Percentiles rank a stretch among this genome's conserved stretches.
Conservation (phyloP, 2,797 vertebrate species). For the Monodelphis domestica region DNA sequence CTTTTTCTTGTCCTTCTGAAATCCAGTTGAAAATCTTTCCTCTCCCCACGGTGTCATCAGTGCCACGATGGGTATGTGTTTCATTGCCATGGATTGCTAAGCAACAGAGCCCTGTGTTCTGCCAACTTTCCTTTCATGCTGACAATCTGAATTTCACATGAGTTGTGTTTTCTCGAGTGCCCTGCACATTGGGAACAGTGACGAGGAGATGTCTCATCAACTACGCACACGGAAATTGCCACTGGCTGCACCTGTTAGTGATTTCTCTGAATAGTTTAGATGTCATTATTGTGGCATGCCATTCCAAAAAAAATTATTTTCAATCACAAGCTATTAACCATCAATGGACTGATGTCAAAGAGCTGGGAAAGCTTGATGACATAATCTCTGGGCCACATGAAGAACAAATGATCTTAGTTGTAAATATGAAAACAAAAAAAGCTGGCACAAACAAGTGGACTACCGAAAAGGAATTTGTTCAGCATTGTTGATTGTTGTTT, state of each 20-base stretch:
- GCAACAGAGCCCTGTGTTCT: conserved; percentile 83
- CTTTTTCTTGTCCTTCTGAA: conserved; percentile 26
- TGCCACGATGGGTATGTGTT: conserved; percentile 55
- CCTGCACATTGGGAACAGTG: conserved; percentile 73
- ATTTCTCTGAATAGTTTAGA: conserved; percentile 69
- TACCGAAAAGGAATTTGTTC: background rate
- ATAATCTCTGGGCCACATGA: background rate
- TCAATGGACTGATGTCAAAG: conserved; percentile 63
- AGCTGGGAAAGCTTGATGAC: conserved; percentile 36
- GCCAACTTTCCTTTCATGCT: conserved; percentile 82
- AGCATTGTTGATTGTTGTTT: background rate
- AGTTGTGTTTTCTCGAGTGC: conserved; percentile 80
- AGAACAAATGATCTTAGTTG: conserved; percentile 42
- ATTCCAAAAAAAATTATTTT: conserved; percentile 75
- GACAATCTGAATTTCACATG: conserved; percentile 83
- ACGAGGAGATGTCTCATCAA: conserved; percentile 72
- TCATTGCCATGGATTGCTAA: conserved; percentile 81
- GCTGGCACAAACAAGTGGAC: background rate
- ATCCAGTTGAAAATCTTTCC: conserved; percentile 66
- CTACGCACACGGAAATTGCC: conserved; percentile 68
- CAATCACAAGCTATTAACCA: conserved; percentile 73
- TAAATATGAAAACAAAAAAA: conserved; percentile 9
- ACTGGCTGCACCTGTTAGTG: conserved; percentile 62
- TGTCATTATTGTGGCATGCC: conserved; percentile 37
- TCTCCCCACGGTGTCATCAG: conserved; percentile 73